Percentiles rank a stretch among this genome's conserved stretches.
Conservation (phyloP, 1,140 invertebrate genomes). For the Trichomalopsis sarcophagae region DNA sequence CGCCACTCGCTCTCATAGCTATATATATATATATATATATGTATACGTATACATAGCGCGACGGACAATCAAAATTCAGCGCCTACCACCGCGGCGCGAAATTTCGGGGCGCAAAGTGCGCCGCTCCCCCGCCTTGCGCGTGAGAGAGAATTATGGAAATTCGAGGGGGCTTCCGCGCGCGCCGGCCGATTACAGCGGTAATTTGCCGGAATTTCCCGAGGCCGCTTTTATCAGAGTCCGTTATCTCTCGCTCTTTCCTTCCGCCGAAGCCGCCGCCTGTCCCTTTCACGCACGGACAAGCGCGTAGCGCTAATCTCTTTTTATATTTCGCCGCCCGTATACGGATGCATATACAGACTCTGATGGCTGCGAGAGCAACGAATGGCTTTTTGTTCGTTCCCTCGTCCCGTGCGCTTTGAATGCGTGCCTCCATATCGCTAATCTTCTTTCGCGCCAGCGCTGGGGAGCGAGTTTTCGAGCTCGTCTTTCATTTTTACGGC, state of each 20-base stretch:
- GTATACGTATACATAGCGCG: neutral
- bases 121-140: neutral
- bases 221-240: slow-evolving; percentile 39
- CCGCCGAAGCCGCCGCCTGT: neutral
- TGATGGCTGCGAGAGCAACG: no score
- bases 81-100: slow-evolving; percentile 31
- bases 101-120: slow-evolving; percentile 34
- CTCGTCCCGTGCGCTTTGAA: no score
- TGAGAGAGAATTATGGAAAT: slow-evolving; percentile 49
- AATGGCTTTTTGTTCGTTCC: no score
- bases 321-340: neutral
- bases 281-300: slow-evolving; percentile 30
- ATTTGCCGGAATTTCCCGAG: slow-evolving; percentile 49
- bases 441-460: neutral
- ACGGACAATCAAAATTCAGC: slow-evolving; percentile 44
- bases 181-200: slow-evolving; percentile 47
- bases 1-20: neutral
- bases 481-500: slow-evolving; percentile 20
- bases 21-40: neutral
- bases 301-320: slow-evolving; percentile 16
- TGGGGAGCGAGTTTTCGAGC: neutral
- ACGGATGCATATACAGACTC: no score
- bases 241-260: slow-evolving; percentile 39
- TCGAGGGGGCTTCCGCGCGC: slow-evolving; percentile 9
- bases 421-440: neutral